Base-by-base conservation (phyloP, 1,140 invertebrate genomes). In the Mamestra configurata region DNA sequence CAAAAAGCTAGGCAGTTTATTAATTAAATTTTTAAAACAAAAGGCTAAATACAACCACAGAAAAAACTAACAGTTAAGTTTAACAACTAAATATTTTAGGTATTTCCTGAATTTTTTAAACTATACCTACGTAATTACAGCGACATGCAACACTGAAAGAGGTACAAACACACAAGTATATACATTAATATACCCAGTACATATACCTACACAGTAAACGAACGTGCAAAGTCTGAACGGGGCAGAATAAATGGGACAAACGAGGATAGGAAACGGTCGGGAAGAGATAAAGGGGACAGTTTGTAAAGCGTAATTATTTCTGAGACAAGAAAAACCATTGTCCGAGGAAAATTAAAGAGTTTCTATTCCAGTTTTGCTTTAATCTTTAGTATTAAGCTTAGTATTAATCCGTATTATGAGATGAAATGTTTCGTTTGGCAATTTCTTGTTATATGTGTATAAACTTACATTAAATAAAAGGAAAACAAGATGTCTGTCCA, bases 221-320 rank as follows among this genome's bases (percentile, higher is more conserved):
- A 72, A 76, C 49, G 73, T 64, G 73, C 57, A 77, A 31, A 46
- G 31, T 55, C 49, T 49, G 57, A 61, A 51, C 57, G 73, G 31
- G 81, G 71, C 43, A 75, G 82, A 81, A 89, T 88, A 88, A 89
- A 89, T 87, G 83, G 83, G 55, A 83, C 84, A 85, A 79, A 83
- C 81, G 81, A 73, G 84, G 87, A 87, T 87, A 87, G 82, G 80
- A 81, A 82, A 82, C 75, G 82, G 57, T 64, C 80, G 79, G 46
- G 55, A 78, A 76, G 75, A 84, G 82, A 89, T 86, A 87, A 89
- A 86, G 81, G 84, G 83, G 53, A 80, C 81, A 85, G 84, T 87
- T 88, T 87, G 87, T 87, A 87, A 83, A 86, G 76, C 84, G 85
- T 89, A 89, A 89, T 89, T 89, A 88, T 89, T 89, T 89, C 83